Evolutionary conservation across 2,888 invertebrate species (phyloP).

Genomic region (Diplazon laetatorius): DNA sequence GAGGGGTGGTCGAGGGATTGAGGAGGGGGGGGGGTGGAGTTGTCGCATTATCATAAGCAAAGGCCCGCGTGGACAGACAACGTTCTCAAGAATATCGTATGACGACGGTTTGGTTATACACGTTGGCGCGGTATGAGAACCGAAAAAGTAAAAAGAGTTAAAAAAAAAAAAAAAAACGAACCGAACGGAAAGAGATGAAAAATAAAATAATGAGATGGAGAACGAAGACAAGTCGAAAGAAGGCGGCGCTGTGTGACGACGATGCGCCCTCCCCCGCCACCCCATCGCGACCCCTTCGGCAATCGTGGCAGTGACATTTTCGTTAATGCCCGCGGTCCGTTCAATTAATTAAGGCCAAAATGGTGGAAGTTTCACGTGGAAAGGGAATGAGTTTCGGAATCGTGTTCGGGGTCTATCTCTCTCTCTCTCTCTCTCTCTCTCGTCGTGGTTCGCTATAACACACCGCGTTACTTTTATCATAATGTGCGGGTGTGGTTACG

Average conservation of each 20-base stretch:
- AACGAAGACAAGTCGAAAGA: constrained; percentile 9
- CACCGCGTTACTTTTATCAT: constrained; percentile 36
- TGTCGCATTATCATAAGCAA: constrained; percentile 61
- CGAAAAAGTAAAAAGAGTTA: no score
- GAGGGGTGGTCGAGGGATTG: no score
- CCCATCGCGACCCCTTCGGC: no score
- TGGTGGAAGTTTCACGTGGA: constrained; percentile 61
- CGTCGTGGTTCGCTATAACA: constrained; percentile 45
- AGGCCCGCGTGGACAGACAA: constrained; percentile 58
- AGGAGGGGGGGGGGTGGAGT: no score
- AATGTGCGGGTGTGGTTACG: constrained; percentile 27
- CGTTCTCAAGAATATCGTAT: constrained; percentile 67
- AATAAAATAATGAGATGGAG: constrained; percentile 34
- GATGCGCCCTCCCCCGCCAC: background rate
- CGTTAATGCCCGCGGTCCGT: constrained; percentile 65
- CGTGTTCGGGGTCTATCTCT: constrained; percentile 26
- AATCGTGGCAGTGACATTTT: constrained; percentile 64
- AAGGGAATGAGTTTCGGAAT: constrained; percentile 17
- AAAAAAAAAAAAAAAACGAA: background rate
- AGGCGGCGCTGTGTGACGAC: constrained; percentile 54
- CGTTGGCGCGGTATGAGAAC: background rate
- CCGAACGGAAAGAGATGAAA: constrained; percentile 10
- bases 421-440: no score
- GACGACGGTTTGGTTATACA: constrained; percentile 41
- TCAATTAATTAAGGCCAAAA: constrained; percentile 73